phyloP scores from a whole-genome alignment of 2,113 vertebrate species.

The Phoxinus phoxinus region DNA sequence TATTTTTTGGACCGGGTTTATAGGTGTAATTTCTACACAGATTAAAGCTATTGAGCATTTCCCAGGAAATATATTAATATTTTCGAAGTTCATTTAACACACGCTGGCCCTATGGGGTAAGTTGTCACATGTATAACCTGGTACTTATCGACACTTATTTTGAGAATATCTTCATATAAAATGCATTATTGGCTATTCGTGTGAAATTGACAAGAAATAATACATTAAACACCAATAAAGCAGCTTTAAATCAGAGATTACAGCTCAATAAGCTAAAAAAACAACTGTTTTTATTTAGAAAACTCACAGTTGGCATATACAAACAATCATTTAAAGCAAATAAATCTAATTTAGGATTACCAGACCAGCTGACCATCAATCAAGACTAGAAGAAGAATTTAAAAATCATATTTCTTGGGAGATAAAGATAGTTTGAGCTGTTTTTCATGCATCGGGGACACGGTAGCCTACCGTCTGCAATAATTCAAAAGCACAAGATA shows the following conservation, averaged over 20 bases:
- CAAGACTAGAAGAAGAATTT: too few relatives aligned
- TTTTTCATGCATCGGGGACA: too few relatives aligned
- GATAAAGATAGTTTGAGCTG: too few relatives aligned
- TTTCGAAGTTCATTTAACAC: background rate
- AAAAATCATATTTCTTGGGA: too few relatives aligned
- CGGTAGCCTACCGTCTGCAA: too few relatives aligned
- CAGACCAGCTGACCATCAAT: too few relatives aligned
- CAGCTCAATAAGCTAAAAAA: background rate
- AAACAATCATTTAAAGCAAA: too few relatives aligned
- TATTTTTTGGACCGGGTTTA: background rate
- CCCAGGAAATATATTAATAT: background rate
- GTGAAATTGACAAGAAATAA: background rate
- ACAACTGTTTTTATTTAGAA: background rate
- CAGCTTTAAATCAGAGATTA: background rate
- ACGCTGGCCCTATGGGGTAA: background rate
- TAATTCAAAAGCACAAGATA: too few relatives aligned
- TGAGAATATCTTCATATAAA: background rate
- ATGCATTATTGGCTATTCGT: background rate
- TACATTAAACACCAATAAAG: background rate
- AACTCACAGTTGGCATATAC: too few relatives aligned
- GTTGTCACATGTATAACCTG: background rate
- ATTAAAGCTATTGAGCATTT: too few relatives aligned
- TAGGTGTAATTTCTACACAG: background rate
- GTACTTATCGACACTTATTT: background rate
- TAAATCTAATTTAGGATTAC: too few relatives aligned